Conservation (phyloP, 2,888 invertebrate species). For the Ornithoptera priamus region DNA sequence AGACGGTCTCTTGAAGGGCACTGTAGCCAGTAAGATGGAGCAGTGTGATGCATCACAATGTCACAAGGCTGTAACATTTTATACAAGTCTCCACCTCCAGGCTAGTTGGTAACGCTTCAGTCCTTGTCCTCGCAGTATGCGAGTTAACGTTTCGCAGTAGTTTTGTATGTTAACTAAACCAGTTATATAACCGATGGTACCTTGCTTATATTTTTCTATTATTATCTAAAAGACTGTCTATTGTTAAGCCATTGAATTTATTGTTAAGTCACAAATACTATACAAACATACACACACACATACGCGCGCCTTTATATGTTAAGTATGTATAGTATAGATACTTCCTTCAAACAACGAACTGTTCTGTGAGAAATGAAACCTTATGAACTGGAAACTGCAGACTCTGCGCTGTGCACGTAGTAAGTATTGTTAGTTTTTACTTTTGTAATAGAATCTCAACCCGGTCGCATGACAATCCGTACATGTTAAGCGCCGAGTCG, state of each 20-base stretch:
- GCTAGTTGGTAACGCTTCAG: too few species aligned
- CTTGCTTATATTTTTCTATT: conserved; percentile 51
- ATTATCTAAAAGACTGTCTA: conserved; percentile 78
- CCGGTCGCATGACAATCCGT: conserved; percentile 26
- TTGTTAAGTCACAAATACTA: conserved; percentile 77
- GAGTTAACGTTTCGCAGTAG: not conserved
- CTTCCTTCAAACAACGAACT: conserved; percentile 68
- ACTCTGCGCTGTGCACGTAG: not conserved
- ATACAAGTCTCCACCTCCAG: too few species aligned
- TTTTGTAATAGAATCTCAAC: conserved; percentile 27
- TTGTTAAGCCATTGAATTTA: conserved; percentile 74
- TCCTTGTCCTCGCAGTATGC: not conserved
- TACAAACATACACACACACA: conserved; percentile 37
- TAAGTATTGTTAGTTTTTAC: conserved; percentile 14
- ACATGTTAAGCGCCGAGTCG: conserved; percentile 22
- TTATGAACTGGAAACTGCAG: conserved; percentile 9
- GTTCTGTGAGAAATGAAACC: conserved; percentile 62
- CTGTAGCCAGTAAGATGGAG: too few species aligned
- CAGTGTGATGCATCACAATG: too few species aligned
- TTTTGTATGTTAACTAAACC: conserved; percentile 19
- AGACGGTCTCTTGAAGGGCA: too few species aligned
- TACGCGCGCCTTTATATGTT: conserved; percentile 47
- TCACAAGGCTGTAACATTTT: too few species aligned
- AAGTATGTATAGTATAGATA: conserved; percentile 49
- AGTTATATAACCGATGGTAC: conserved; percentile 42